Base-by-base conservation (phyloP, 2,888 invertebrate species). In the Drosophila meridiana region DNA sequence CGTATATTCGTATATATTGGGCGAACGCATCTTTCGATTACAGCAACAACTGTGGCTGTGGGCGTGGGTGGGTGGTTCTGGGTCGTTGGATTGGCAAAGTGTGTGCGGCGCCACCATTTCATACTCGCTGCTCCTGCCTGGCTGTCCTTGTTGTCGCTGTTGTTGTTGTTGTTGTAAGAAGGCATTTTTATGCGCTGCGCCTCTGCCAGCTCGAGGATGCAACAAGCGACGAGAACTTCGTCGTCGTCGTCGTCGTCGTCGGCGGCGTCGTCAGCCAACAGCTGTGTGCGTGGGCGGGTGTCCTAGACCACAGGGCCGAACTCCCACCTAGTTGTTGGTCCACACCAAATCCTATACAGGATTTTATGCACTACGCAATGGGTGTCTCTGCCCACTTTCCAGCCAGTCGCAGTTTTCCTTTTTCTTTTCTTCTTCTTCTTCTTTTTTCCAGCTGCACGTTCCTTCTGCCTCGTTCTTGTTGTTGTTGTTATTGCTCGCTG, bases 11-110 rank as follows among this genome's bases (percentile, higher is more conserved):
- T 73, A 75, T 73, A 75, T 78, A 81, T 83, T 81, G 78, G 82
- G 82, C 80, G 80, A 78, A 85, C 90, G 90, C 89, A 87, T 87
- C 87, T 87, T 87, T 87, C 90, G 87, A 90, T 87, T 80, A 88
- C 83, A 77, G 77, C 52, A 73, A 63, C 43, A 64, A 69, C 48
- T 50, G 55, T 2, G 43, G 4, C 1, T 20, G 38, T 8, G 26
- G 14, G 13, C 9, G 36, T 7, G 8, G 7, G n/a, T 7, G n/a
- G 45, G 45, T 9, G 45, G 26, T 45, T 26, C 4, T 20, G 57
- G 43, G 30, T 30, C n/a, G 57, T 14, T 34, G 47, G 28, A 13
- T 47, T n/a, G 38, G 47, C 47, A 14, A 26, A 47, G 47, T 47
- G 47, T 47, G 47, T 28, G 47, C 28, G 48, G 30, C 48, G 30